These are phyloP conservation scores for Coelopa pilipes DNA, from an alignment of 2,888 invertebrate genomes.

Conservation along the genomic window DNA sequence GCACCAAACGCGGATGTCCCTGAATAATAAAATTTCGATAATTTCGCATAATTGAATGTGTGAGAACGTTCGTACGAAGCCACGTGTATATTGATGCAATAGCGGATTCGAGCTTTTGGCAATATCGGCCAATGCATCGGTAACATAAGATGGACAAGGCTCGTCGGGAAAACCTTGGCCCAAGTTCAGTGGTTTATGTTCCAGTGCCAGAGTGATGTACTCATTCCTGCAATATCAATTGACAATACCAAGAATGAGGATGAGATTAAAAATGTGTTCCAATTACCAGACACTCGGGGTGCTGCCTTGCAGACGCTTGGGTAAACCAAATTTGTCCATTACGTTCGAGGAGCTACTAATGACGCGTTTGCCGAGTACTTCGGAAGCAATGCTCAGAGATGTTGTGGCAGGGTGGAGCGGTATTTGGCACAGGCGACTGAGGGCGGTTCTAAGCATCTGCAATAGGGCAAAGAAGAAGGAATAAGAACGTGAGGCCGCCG, in stretches of 20 bases:
- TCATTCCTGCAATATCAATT: constrained; percentile 79
- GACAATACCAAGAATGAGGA: not conserved
- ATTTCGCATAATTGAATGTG: not conserved
- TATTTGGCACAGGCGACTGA: constrained; percentile 37
- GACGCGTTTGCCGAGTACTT: not conserved
- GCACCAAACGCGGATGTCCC: constrained; percentile 92
- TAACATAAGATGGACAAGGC: constrained; percentile 84
- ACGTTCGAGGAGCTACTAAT: not conserved
- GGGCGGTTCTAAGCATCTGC: constrained; percentile 53
- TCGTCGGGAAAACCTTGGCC: constrained; percentile 98
- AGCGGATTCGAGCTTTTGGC: constrained; percentile 77
- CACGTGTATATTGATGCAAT: constrained; percentile 92
- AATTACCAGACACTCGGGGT: constrained; percentile 64
- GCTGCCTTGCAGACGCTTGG: constrained; percentile 64
- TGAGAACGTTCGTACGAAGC: constrained; percentile 79
- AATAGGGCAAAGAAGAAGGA: constrained; percentile 26
- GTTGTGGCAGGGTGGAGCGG: constrained; percentile 22
- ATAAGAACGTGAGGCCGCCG: not conserved
- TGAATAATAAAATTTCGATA: constrained; percentile 59
- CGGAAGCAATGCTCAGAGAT: constrained; percentile 20
- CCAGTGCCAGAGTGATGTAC: constrained; percentile 83
- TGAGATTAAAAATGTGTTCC: not conserved
- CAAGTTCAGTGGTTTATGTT: constrained; percentile 90
- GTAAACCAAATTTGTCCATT: constrained; percentile 65
- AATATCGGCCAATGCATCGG: constrained; percentile 78